phyloP scores from a whole-genome alignment of 1,140 invertebrate genomes.

The Drosophila ercepeae region DNA sequence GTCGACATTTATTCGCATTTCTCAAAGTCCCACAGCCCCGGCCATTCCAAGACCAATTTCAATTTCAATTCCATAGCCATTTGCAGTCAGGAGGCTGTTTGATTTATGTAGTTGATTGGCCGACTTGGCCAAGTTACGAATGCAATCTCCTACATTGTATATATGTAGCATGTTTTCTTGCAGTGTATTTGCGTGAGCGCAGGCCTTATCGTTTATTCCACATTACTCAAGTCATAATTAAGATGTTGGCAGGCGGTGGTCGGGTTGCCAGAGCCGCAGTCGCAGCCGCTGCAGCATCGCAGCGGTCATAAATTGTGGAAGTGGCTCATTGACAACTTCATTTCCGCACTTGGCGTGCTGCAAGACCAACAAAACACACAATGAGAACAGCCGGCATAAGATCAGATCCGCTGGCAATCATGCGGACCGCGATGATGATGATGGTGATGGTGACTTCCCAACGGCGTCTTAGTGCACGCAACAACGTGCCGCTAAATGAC shows the following conservation, averaged over 20 bases:
- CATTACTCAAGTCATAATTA: constrained; percentile 82
- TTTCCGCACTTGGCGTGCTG: constrained; percentile 73
- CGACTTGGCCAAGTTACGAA: constrained; percentile 27
- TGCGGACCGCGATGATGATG: constrained; percentile 35
- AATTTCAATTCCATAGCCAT: constrained; percentile 28
- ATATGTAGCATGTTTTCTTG: constrained; percentile 22
- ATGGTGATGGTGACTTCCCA: constrained; percentile 34
- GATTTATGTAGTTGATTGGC: constrained; percentile 76
- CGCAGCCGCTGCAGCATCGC: constrained; percentile 44
- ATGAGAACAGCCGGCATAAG: constrained; percentile 43
- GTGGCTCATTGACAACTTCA: constrained; percentile 81
- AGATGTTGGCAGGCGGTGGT: constrained; percentile 74
- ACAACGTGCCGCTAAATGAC: constrained; percentile 80
- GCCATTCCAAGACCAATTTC: constrained; percentile 4
- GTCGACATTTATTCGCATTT: constrained; percentile 46
- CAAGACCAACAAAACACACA: constrained; percentile 34
- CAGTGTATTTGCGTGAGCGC: constrained; percentile 78
- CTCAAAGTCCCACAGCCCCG: constrained; percentile 1
- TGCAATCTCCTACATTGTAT: background rate
- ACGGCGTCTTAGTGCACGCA: constrained; percentile 64
- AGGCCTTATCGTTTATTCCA: constrained; percentile 80
- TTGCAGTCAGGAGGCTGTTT: constrained; percentile 31
- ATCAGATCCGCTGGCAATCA: constrained; percentile 38
- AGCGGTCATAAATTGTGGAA: constrained; percentile 79
- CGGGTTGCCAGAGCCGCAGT: constrained; percentile 7